Evolutionary conservation across 2,797 vertebrate genomes (phyloP), one percentile per base, ranked within the genome.

Genomic region (Onychomys arenicola): DNA sequence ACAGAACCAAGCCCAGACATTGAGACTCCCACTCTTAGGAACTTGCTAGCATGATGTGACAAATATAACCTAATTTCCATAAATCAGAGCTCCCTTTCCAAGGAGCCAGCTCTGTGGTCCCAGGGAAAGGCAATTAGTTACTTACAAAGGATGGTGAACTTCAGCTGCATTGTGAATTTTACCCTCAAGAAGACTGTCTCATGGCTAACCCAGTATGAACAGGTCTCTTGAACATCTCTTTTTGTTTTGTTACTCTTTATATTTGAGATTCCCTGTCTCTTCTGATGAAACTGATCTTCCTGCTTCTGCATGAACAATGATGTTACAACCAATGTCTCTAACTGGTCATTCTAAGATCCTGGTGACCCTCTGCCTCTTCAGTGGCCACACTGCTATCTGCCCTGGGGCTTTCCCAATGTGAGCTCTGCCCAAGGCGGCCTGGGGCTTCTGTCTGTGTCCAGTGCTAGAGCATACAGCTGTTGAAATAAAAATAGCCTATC

Each of bases 341-440:
- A 9, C 57, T 27, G 46, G 37, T 25, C 69, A 55, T 40, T 55
- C 29, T 59, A 7, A 81, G 49, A 84, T 40, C 69, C 86, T 67
- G 29, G 23, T 1, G 0, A 93, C 77, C 77, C 84, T 97, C 89
- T 92, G 32, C 95, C 89, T 87, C 98, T 95, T 96, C 96, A 88
- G 93, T 95, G 89, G 61, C 97, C 77, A 82, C 59, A n/a, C 21
- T 17, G 21, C 25, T 93, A 93, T 97, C 88, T 49, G n/a, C 90
- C 92, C 89, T 49, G 93, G 93, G 96, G 85, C 87, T 82, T 97
- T 96, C 95, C 97, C 93, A 78, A 49, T 29, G 94, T 84, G 75
- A 40, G 40, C 57, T 96, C 94, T 98, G 96, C 97, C 96, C 95
- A 90, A 97, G 93, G 97, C 89, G 96, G 96, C 86, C 96, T 97